Base-by-base conservation (phyloP, 2,113 vertebrate species). In the Lipotes vexillifer region DNA sequence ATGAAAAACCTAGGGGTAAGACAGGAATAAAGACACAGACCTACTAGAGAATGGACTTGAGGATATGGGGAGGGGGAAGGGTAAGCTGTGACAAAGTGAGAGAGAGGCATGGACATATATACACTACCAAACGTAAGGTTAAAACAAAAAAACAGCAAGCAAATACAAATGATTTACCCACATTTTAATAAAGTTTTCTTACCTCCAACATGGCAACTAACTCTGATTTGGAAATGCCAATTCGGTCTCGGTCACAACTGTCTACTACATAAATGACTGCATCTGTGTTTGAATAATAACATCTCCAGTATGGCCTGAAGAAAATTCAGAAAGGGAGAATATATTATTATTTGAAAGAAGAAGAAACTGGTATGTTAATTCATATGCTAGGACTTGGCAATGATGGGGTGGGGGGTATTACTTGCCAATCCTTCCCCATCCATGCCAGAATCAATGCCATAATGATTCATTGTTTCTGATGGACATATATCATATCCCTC, bases 161-260 rank as follows among this genome's bases (percentile, higher is more conserved):
- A 92, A 81, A 87, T 33, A 4, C 92, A 87, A 83, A 61, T 61
- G 5, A 81, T 33, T 84, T 78, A 44, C 59, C 71, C 55, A 68
- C 8, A 44, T 69, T 65, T 83, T 33, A 88, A 85, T 87, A 41
- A 65, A 41, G 6, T 97, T 97, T 96, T 77, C 98, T 98, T 98
- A 99, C 99, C 99, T 99, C 99, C 97, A 99, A 98, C 99, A 99
- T 99, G 82, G 99, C 99, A 90, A 99, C 99, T 86, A 99, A 99
- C 98, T 99, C 99, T 10, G 99, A 99, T 95, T 99, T 99, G 3
- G 99, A 99, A 98, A 99, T 99, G 92, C 99, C 99, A 98, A 99
- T 99, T 96, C 99, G 99, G 98, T 99, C 99, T 61, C 99, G 98
- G 98, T 99, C 99, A 80, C 99, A 99, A 98, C 99, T 99, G 99